Evolutionary conservation across 92 coral and sea anemone genomes (phyloP), one percentile per base, ranked within the genome.

Genomic region (Epizoanthus scotinus): DNA sequence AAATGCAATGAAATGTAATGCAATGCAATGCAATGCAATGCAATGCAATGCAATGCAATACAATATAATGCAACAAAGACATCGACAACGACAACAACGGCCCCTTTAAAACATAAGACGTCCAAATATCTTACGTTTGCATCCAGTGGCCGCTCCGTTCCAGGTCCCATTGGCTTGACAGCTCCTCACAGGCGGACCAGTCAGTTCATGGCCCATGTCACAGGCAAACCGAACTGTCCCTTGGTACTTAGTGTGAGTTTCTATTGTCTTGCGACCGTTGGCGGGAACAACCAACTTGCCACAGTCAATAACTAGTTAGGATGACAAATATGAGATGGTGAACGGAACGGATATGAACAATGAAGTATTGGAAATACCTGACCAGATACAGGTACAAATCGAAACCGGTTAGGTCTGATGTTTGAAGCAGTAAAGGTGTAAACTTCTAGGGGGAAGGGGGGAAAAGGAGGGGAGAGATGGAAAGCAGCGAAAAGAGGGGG

Each of bases 111-210:
- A 0, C 8, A 42, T 26, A 36, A 82, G 49, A 67, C 19, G 25
- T 20, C 29, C 5, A 49, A 40, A 27, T 6, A 22, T 56, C 62
- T 86, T 71, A 86, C 89, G 74, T 63, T 63, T 69, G 60, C 89
- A 86, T 56, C 38, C 20, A 29, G 89, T 78, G 55, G 38, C 24
- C 2, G 22, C 27, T 21, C 89, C 89, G 80, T 70, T 72, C 89
- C 89, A 86, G 26, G n/a, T 52, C 19, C 85, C 89, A 63, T 63
- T 34, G 6, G 66, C 62, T 73, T 80, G 82, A 42, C 89, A 86
- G 28, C 29, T 81, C 56, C 89, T 61, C 61, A 62, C 50, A 64
- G 63, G 60, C 13, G 82, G 50, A n/a, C 89, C 89, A 49, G 40
- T 61, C 36, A 86, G 64, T 73, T 86, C 78, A 66, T 86, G 75